Evolutionary conservation across 2,113 vertebrate species (phyloP).

Genomic region (Esox niger): DNA sequence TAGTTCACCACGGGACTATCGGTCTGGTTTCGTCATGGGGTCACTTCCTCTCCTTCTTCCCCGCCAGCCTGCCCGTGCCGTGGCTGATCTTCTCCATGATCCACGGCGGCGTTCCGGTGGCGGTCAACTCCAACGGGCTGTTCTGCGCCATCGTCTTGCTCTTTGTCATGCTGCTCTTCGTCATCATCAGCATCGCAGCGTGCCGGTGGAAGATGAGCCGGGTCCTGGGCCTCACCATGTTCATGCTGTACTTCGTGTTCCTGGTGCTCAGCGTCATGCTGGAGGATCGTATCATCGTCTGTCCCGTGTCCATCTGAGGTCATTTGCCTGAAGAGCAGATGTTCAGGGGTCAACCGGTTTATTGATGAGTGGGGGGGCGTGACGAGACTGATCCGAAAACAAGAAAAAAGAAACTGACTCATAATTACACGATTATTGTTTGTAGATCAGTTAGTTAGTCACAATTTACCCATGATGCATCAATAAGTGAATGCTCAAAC

Average conservation of each 20-base stretch:
- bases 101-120: slow-evolving; percentile 53
- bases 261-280: slow-evolving; percentile 72
- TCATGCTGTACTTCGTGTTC: slow-evolving; percentile 72
- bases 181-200: slow-evolving; percentile 72
- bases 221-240: slow-evolving; percentile 72
- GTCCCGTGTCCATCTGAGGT: slow-evolving; percentile 26
- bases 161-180: slow-evolving; percentile 77
- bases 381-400: too few relatives aligned
- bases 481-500: too few relatives aligned
- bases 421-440: too few relatives aligned
- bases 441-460: too few relatives aligned
- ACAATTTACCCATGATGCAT: too few relatives aligned
- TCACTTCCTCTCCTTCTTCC: not conserved
- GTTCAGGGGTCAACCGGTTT: too few relatives aligned
- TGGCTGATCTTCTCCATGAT: slow-evolving; percentile 63
- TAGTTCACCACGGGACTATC: not conserved
- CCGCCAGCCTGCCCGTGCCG: slow-evolving; percentile 63
- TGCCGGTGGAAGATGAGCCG: slow-evolving; percentile 75
- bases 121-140: slow-evolving; percentile 72
- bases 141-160: slow-evolving; percentile 77
- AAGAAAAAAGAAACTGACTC: too few relatives aligned
- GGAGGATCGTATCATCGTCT: slow-evolving; percentile 67
- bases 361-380: too few relatives aligned
- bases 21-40: too few relatives aligned
- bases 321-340: not conserved